Conservation (phyloP, 92 coral and sea anemone genomes). For the Galaxea fascicularis region DNA sequence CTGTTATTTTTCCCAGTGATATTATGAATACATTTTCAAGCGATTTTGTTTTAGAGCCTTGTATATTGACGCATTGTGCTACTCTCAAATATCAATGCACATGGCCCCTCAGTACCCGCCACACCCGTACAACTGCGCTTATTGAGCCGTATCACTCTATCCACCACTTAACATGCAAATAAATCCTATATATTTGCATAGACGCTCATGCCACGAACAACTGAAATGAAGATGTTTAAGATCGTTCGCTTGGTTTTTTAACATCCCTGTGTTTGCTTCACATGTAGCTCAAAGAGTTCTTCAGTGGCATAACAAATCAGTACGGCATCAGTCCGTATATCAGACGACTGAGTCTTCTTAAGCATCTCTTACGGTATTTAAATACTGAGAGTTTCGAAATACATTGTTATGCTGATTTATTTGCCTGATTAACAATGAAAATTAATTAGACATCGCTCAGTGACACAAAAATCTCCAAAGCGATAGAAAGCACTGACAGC, state of each 20-base stretch:
- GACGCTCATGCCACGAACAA: not conserved
- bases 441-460: constrained; percentile 3
- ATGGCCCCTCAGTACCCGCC: too few species aligned
- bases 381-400: not conserved
- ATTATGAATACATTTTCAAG: too few species aligned
- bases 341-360: not conserved
- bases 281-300: too few species aligned
- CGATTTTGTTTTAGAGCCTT: too few species aligned
- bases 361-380: not conserved
- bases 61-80: too few species aligned
- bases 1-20: too few species aligned
- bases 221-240: not conserved
- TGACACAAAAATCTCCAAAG: constrained; percentile 28
- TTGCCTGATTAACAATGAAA: constrained; percentile 16
- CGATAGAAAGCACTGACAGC: constrained; percentile 23
- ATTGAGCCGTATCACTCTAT: not conserved
- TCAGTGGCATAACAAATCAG: too few species aligned
- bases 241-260: not conserved
- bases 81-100: too few species aligned
- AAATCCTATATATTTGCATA: constrained; percentile 18
- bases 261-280: not conserved
- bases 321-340: not conserved
- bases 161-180: not conserved
- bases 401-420: constrained; percentile 42
- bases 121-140: not conserved